Evolutionary conservation across 2,888 invertebrate genomes (phyloP).

Genomic region (Leptinotarsa peninsularis): DNA sequence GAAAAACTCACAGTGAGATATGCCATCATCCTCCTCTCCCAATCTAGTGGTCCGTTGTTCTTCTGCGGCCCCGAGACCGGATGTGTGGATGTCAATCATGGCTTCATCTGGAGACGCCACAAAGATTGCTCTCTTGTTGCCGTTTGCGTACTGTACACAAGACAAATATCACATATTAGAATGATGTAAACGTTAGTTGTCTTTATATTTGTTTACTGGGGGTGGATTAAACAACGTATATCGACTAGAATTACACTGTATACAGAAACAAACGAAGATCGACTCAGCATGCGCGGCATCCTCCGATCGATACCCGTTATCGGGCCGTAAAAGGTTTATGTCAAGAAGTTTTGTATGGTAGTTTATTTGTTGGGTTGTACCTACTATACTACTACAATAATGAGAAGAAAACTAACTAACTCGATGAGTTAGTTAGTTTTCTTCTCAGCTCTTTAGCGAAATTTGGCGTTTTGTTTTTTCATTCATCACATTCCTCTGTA

Average conservation of each 20-base stretch:
- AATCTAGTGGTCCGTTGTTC: constrained; percentile 53
- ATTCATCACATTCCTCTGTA: no score
- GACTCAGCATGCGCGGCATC: constrained; percentile 20
- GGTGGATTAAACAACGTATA: constrained; percentile 7
- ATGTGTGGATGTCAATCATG: constrained; percentile 76
- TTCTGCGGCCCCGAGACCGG: constrained; percentile 63
- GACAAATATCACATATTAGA: constrained; percentile 21
- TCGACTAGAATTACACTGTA: constrained; percentile 7
- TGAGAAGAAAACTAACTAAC: no score
- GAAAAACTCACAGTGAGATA: constrained; percentile 63
- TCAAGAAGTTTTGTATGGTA: neutral
- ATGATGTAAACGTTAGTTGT: neutral
- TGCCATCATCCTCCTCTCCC: constrained; percentile 61
- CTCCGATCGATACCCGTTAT: constrained; percentile 18
- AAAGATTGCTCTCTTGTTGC: constrained; percentile 54
- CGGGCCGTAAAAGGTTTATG: constrained; percentile 8
- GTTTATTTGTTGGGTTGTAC: neutral
- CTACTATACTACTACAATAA: no score
- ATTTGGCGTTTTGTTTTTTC: no score
- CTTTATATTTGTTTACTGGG: neutral
- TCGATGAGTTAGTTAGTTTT: no score
- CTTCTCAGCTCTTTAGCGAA: no score
- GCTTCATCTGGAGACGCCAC: constrained; percentile 72
- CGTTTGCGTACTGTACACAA: constrained; percentile 34
- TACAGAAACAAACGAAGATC: constrained; percentile 11